phyloP scores from a whole-genome alignment of 2,797 vertebrate genomes.

The Aphelocoma californica region DNA sequence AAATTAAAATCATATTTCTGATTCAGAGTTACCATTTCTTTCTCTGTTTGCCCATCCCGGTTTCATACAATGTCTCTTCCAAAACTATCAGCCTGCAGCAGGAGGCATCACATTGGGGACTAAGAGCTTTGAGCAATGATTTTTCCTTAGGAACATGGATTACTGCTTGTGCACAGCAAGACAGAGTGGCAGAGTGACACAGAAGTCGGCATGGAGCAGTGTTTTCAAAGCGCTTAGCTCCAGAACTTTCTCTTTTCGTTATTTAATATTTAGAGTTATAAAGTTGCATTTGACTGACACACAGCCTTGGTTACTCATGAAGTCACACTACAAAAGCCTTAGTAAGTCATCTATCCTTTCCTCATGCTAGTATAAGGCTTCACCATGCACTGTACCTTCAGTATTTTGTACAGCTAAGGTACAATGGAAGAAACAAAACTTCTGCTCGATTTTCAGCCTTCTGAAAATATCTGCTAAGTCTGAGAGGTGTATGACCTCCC shows the following conservation, averaged over 20 bases:
- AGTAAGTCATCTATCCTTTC: background rate
- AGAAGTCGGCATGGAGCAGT: background rate
- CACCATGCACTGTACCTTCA: background rate
- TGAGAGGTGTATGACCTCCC: constrained; percentile 24
- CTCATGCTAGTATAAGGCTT: background rate
- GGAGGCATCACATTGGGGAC: background rate
- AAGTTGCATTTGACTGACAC: background rate
- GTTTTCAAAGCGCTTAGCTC: background rate
- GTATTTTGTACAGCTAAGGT: background rate
- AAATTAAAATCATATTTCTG: background rate
- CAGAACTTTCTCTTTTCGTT: background rate
- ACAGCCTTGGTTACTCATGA: background rate
- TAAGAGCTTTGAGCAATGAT: background rate
- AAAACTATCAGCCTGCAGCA: background rate
- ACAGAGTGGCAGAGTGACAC: background rate
- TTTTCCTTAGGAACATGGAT: background rate
- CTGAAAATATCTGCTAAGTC: background rate
- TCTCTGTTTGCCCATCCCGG: background rate
- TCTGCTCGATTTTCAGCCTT: constrained; percentile 1
- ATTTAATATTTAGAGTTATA: background rate
- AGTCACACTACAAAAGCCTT: background rate
- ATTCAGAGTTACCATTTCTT: background rate
- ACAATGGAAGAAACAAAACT: background rate
- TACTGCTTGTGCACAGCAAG: background rate
- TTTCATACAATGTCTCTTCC: background rate